These are phyloP conservation scores for Cheilosia pagana DNA, from an alignment of 2,888 invertebrate species.

Conservation along the genomic window DNA sequence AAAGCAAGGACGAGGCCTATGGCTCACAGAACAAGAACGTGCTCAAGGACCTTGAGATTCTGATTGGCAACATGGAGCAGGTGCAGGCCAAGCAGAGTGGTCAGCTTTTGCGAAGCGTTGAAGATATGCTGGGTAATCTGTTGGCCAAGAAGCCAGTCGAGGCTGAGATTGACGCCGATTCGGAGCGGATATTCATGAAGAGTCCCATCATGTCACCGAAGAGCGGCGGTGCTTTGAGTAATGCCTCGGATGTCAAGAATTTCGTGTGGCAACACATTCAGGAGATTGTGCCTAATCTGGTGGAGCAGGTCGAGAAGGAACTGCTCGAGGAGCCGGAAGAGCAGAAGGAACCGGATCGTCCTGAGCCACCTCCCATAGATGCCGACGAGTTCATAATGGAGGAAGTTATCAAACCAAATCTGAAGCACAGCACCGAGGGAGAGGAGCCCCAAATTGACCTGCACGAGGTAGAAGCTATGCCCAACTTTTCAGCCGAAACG, in stretches of 20 bases:
- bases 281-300: slow-evolving; percentile 83
- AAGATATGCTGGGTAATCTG: slow-evolving; percentile 80
- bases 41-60: slow-evolving; percentile 82
- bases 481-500: slow-evolving; percentile 78
- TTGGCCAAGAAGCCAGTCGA: slow-evolving; percentile 77
- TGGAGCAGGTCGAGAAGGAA: slow-evolving; percentile 82
- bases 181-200: slow-evolving; percentile 81
- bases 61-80: slow-evolving; percentile 83
- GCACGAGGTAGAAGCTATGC: slow-evolving; percentile 79
- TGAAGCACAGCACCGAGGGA: slow-evolving; percentile 78
- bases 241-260: slow-evolving; percentile 80
- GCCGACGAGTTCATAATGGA: slow-evolving; percentile 72
- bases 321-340: slow-evolving; percentile 79
- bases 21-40: slow-evolving; percentile 79
- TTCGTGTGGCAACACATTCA: slow-evolving; percentile 83
- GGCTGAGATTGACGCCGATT: slow-evolving; percentile 79
- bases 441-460: slow-evolving; percentile 78
- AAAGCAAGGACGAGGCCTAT: slow-evolving; percentile 76
- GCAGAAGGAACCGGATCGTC: slow-evolving; percentile 1
- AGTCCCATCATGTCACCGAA: slow-evolving; percentile 81
- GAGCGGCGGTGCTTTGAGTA: slow-evolving; percentile 38
- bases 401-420: slow-evolving; percentile 81
- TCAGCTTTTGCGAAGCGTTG: slow-evolving; percentile 80
- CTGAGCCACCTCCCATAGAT: slow-evolving; percentile 60
- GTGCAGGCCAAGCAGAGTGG: slow-evolving; percentile 82